Conservation (phyloP, 2,797 vertebrate genomes). For the Gymnoscopelus microlampas region DNA sequence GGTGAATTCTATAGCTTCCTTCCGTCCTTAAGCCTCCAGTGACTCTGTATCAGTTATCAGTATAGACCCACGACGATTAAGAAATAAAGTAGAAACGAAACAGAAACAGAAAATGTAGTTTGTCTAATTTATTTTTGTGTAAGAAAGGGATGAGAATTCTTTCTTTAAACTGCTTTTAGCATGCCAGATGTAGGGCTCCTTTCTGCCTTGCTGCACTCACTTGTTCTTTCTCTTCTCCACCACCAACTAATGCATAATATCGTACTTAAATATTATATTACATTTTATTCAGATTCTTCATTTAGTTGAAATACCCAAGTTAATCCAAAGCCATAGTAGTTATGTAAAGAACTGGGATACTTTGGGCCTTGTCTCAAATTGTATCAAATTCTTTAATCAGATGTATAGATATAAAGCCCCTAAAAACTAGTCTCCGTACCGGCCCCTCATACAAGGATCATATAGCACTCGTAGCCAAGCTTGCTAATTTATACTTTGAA, state of each 20-base stretch:
- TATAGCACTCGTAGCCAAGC: no score
- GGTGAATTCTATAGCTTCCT: slow-evolving; percentile 29
- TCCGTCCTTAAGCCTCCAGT: slow-evolving; percentile 41
- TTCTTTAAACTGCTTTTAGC: slow-evolving; percentile 41
- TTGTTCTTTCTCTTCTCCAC: slow-evolving; percentile 56
- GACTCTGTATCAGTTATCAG: slow-evolving; percentile 49
- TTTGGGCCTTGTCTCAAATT: background rate
- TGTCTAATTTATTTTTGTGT: slow-evolving; percentile 74
- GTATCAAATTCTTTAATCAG: background rate
- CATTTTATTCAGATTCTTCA: background rate
- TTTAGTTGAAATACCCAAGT: background rate
- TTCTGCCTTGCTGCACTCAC: slow-evolving; percentile 55
- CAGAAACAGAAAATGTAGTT: slow-evolving; percentile 49
- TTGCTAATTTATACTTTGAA: background rate
- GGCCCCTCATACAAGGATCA: no score
- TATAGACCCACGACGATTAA: slow-evolving; percentile 39
- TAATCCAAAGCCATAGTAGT: background rate
- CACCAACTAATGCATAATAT: slow-evolving; percentile 33
- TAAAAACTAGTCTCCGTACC: no score
- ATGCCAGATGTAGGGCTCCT: slow-evolving; percentile 46
- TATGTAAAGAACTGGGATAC: background rate
- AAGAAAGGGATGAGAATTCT: slow-evolving; percentile 42
- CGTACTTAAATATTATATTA: background rate
- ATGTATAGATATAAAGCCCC: no score
- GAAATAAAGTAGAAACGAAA: slow-evolving; percentile 82